Base-by-base conservation (phyloP, 1,140 invertebrate species). In the Achroia grisella region DNA sequence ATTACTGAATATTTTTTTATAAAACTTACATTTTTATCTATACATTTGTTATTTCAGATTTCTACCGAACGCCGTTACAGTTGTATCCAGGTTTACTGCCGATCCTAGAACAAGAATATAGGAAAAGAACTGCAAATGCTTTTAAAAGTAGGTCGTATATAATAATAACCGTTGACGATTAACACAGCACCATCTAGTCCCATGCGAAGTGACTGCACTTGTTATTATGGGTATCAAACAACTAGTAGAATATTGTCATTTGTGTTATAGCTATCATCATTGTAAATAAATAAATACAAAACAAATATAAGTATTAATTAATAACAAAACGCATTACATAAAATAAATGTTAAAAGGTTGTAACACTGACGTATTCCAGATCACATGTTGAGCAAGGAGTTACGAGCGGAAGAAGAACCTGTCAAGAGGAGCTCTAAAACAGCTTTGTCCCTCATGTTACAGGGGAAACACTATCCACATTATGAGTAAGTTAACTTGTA, bases 121-220 rank as follows among this genome's bases (percentile, higher is more conserved):
- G 59, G 33, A 79, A 82, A 50, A 57, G 75, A 44, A 71, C 70
- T 8, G 68, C 61, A 13, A 77, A 76, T 48, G 61, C 61, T 42
- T 75, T 66, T 48, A 79, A 79, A 57, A 75, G 78, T 79, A 61
- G 46, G 73, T n/a, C n/a, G n/a, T n/a, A n/a, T n/a, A n/a, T n/a
- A n/a, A n/a, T n/a, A n/a, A n/a, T n/a, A n/a, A n/a, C n/a, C n/a
- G n/a, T n/a, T n/a, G n/a, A n/a, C n/a, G n/a, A n/a, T n/a, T n/a
- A n/a, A n/a, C n/a, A n/a, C n/a, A n/a, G n/a, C n/a, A n/a, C n/a
- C n/a, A n/a, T n/a, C n/a, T n/a, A n/a, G n/a, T n/a, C n/a, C n/a
- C n/a, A n/a, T n/a, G n/a, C n/a, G n/a, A n/a, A n/a, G n/a, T n/a
- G n/a, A n/a, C n/a, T n/a, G n/a, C n/a, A n/a, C n/a, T n/a, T n/a